Conservation (phyloP, 2,888 invertebrate genomes). For the Eristalis intricaria region DNA sequence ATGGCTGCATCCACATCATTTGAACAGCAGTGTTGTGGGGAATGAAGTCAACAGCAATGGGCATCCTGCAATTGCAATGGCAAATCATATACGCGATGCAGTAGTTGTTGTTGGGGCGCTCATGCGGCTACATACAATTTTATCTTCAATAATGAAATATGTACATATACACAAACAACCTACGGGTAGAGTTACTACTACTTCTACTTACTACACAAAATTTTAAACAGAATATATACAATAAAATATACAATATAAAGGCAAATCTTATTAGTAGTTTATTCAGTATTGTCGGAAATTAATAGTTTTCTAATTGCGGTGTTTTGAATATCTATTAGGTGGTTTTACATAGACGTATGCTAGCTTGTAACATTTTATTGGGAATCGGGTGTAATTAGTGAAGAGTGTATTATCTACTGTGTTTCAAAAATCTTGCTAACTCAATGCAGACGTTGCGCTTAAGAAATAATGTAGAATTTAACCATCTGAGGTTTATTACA, state of each 20-base stretch:
- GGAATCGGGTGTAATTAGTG: no score
- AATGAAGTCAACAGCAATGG: constrained; percentile 63
- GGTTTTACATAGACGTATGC: no score
- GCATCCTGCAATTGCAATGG: constrained; percentile 64
- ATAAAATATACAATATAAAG: constrained; percentile 37
- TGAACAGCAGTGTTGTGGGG: constrained; percentile 33
- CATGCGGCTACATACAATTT: constrained; percentile 59
- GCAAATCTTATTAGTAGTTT: constrained; percentile 9
- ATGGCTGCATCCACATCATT: constrained; percentile 22
- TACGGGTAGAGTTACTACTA: constrained; percentile 50
- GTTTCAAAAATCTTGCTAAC: no score
- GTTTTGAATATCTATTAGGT: constrained; percentile 10
- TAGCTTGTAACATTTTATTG: no score
- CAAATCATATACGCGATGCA: constrained; percentile 55
- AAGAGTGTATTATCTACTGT: no score
- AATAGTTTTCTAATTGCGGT: constrained; percentile 25
- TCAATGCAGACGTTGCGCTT: no score
- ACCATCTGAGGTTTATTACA: no score
- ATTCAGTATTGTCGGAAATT: no score
- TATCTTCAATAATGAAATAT: constrained; percentile 56
- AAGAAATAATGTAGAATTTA: no score
- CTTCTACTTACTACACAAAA: no score
- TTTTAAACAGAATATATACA: neutral
- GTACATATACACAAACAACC: constrained; percentile 39
- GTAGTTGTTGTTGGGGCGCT: constrained; percentile 54